Conservation (phyloP, 2,888 invertebrate species). For the Keiferia lycopersicella region DNA sequence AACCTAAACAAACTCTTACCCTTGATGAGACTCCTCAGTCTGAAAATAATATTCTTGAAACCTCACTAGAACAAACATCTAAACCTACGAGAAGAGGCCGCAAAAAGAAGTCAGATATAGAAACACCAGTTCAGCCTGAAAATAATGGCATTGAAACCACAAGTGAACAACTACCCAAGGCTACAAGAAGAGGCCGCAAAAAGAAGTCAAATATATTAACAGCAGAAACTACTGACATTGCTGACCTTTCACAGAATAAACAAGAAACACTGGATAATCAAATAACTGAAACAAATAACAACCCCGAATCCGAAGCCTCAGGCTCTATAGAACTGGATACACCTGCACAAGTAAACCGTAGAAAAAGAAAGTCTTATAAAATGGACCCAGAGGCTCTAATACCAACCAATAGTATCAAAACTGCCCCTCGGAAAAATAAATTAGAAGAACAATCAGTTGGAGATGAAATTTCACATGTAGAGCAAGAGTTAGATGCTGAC, state of each 20-base stretch:
- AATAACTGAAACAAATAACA: background rate
- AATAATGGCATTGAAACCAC: background rate
- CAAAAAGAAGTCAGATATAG: background rate
- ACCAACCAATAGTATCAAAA: background rate
- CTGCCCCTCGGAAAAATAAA: background rate
- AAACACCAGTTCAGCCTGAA: background rate
- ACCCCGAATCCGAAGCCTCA: background rate
- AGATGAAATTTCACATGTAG: background rate
- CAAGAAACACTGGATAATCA: background rate
- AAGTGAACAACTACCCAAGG: background rate
- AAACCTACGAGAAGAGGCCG: slow-evolving; percentile 4
- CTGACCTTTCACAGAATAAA: background rate
- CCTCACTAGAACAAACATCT: background rate
- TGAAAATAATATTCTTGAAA: background rate
- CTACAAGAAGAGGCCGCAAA: slow-evolving; percentile 5
- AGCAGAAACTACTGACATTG: background rate
- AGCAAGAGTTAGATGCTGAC: background rate
- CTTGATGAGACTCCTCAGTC: background rate
- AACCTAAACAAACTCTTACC: slow-evolving; percentile 22
- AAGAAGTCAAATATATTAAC: background rate
- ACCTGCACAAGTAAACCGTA: background rate
- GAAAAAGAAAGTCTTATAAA: background rate
- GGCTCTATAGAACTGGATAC: background rate
- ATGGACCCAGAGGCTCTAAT: background rate
- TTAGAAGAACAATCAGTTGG: background rate